Base-by-base conservation (phyloP, 2,113 vertebrate genomes). In the Cryptoleucopteryx plumbea region DNA sequence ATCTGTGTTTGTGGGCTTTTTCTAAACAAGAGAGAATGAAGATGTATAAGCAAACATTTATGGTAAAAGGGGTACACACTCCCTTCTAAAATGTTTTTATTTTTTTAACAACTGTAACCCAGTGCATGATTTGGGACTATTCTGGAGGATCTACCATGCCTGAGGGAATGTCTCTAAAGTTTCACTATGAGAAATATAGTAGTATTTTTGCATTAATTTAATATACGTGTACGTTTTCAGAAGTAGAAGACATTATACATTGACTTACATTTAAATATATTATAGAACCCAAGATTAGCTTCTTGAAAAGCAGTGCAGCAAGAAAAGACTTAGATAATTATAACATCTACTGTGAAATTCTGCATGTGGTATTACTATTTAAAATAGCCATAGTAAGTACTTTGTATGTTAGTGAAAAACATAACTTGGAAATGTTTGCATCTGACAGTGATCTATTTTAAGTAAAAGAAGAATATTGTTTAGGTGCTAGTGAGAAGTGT, bases 371-470 rank as follows among this genome's bases (percentile, higher is more conserved):
- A 84, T 34, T 82, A 20, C 65, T 58, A 16, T 94, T 94, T 96
- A 85, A 96, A 95, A 88, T 93, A 92, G 43, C 42, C 78, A 70
- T 94, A 90, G 23, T 89, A 55, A 31, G 7, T 96, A 94, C 74
- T 96, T 53, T 66, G 45, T 93, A 34, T 66, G 56, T 93, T 93
- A 79, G 47, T 95, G 56, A 95, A 93, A 95, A 92, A 90, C n/a
- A 20, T 63, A 85, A 68, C 56, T 94, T 91, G 58, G 82, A 93
- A 96, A 93, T 94, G 48, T 83, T 93, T 96, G 61, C 88, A 58
- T 93, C 94, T 94, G 47, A 62, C 63, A 72, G 47, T 36, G 63
- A 91, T 97, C 86, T 96, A 93, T 97, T 96, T 98, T 96, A 97
- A 98, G 78, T 93, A 97, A 93, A 88, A 93, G 84, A 94, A 90